These are phyloP conservation scores for Pseudochromis fuscus DNA, from an alignment of 2,797 vertebrate genomes.

Conservation along the genomic window DNA sequence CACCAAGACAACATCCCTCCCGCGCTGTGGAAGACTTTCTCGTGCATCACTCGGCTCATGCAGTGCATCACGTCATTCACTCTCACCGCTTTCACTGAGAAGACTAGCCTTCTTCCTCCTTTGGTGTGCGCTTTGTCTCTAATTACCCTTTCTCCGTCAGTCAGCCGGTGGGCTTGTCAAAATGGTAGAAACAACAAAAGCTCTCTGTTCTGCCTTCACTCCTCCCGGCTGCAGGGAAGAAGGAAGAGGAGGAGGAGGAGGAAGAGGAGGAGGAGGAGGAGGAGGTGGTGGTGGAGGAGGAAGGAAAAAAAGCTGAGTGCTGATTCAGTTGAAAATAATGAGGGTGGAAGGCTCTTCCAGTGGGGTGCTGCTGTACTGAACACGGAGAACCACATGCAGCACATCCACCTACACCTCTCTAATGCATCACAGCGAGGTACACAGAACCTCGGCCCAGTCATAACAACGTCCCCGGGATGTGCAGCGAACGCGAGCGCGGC, in stretches of 20 bases:
- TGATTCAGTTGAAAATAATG: constrained; percentile 78
- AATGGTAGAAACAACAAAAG: constrained; percentile 60
- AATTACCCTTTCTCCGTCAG: constrained; percentile 67
- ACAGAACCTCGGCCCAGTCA: constrained; percentile 44
- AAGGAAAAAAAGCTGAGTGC: constrained; percentile 43
- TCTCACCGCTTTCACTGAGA: constrained; percentile 25
- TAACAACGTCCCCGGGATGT: constrained; percentile 46
- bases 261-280: constrained; percentile 22
- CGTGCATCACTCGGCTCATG: constrained; percentile 11
- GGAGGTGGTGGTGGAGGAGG: not conserved
- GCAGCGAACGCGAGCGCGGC: constrained; percentile 33
- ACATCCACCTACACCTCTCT: constrained; percentile 66
- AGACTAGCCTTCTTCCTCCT: constrained; percentile 41
- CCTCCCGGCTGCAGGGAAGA: constrained; percentile 33
- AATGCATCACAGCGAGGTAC: constrained; percentile 60
- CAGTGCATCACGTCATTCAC: constrained; percentile 27
- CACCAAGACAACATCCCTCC: not conserved
- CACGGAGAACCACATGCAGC: constrained; percentile 60
- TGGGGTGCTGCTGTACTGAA: constrained; percentile 61
- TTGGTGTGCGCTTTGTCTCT: constrained; percentile 60
- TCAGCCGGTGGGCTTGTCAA: constrained; percentile 63
- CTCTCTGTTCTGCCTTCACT: constrained; percentile 58
- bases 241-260: constrained; percentile 16
- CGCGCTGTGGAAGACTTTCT: constrained; percentile 22
- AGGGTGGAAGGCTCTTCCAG: constrained; percentile 73